Evolutionary conservation across 2,113 vertebrate species (phyloP), one percentile per base, ranked within the genome.

Genomic region (Festucalex cinctus): DNA sequence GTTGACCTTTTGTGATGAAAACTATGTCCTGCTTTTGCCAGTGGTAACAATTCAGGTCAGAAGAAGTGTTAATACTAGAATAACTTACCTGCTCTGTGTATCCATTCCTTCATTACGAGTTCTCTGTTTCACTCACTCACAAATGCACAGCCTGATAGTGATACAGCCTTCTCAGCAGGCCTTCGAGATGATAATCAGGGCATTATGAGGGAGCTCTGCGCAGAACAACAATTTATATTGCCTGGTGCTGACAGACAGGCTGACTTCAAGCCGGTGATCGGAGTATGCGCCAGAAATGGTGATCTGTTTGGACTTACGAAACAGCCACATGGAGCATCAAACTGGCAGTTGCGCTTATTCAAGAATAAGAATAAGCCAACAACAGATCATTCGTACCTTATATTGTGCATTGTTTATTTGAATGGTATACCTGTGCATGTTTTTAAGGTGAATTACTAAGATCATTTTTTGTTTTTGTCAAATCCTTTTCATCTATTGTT

Each of bases 121-220:
- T 67, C 35, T n/a, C n/a, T n/a, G n/a, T n/a, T n/a, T n/a, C n/a
- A n/a, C n/a, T n/a, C n/a, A n/a, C n/a, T 35, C 14, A 63, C 56
- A 20, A 44, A 20, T 20, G 13, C 75, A 62, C 61, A 63, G 59
- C 20, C 59, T 24, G 36, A 41, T 32, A 32, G 28, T 32, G 4
- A 32, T 57, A 8, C 59, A 61, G 73, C 49, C 66, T 63, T 65
- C 75, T 24, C 79, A 77, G 67, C 68, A 70, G 76, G 83, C 64
- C 12, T 64, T 41, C 56, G 48, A 80, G 79, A 81, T 73, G 79
- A 75, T 79, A 76, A 85, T 85, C 76, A 56, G 57, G 58, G 66
- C 74, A 51, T 78, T 79, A 69, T 66, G n/a, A n/a, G n/a, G n/a
- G n/a, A n/a, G 61, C 71, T 81, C 77, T 81, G 84, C 72, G 68